Conservation (phyloP, 92 coral and sea anemone species). For the Blastomussa wellsi region DNA sequence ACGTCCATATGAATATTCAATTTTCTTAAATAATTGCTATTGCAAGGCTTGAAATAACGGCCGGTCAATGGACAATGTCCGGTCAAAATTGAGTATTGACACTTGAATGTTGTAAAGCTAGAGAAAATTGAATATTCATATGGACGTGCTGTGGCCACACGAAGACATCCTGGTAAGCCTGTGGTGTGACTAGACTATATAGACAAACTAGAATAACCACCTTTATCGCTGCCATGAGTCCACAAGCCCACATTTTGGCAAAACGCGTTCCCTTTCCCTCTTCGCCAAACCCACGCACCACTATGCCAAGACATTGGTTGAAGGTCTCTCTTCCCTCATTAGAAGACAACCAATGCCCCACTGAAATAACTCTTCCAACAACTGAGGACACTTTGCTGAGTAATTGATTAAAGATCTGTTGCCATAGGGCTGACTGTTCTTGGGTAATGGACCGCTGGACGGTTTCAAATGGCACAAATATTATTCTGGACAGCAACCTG, state of each 20-base stretch:
- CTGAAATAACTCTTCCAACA: slow-evolving; percentile 42
- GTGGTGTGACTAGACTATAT: slow-evolving; percentile 11
- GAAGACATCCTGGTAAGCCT: too few relatives aligned
- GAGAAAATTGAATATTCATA: too few relatives aligned
- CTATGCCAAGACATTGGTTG: slow-evolving; percentile 43
- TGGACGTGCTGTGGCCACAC: too few relatives aligned
- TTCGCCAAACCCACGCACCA: slow-evolving; percentile 40
- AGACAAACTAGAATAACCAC: slow-evolving; percentile 16
- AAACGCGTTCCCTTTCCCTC: slow-evolving; percentile 47
- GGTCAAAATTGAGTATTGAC: too few relatives aligned
- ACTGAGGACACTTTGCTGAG: slow-evolving; percentile 24
- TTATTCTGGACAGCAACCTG: slow-evolving; percentile 40
- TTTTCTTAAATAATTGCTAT: too few relatives aligned
- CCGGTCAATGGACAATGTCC: too few relatives aligned
- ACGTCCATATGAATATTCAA: too few relatives aligned
- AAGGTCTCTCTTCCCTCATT: slow-evolving; percentile 24
- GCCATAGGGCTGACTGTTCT: slow-evolving; percentile 43
- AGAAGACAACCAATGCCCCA: slow-evolving; percentile 45
- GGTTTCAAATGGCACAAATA: slow-evolving; percentile 27
- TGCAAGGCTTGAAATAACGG: too few relatives aligned
- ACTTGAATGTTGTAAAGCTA: too few relatives aligned
- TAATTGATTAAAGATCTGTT: slow-evolving; percentile 11
- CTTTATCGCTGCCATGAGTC: slow-evolving; percentile 54
- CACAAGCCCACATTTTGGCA: slow-evolving; percentile 61
- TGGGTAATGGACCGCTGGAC: slow-evolving; percentile 17